Conservation (phyloP, 1,140 invertebrate species). For the Arion vulgaris region DNA sequence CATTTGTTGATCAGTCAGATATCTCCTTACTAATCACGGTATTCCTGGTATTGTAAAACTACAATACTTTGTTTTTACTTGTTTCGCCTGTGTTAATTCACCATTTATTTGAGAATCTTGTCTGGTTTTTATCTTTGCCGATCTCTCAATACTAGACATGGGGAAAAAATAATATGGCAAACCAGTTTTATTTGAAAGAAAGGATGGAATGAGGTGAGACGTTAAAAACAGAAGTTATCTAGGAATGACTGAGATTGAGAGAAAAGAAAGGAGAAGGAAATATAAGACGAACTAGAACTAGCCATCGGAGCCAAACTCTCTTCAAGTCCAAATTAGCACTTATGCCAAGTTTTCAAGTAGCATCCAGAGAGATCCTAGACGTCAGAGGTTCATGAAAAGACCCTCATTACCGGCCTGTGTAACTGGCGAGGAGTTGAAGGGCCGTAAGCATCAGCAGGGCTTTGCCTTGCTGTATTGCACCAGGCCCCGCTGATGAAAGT, state of each 20-base stretch:
- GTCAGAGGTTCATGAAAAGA: slow-evolving; percentile 26
- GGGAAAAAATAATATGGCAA: too few relatives aligned
- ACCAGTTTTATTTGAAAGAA: background rate
- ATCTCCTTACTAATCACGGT: too few relatives aligned
- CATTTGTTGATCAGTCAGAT: too few relatives aligned
- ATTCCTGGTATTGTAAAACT: too few relatives aligned
- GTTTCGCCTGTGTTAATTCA: too few relatives aligned
- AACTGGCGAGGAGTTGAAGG: background rate
- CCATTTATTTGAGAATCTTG: too few relatives aligned
- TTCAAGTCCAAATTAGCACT: slow-evolving; percentile 35
- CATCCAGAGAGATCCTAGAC: slow-evolving; percentile 11
- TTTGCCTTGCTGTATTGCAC: background rate
- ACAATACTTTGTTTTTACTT: too few relatives aligned
- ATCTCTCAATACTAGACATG: background rate
- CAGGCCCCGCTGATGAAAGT: background rate
- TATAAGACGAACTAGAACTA: background rate
- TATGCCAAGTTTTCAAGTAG: slow-evolving; percentile 30
- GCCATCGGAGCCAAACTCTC: slow-evolving; percentile 26
- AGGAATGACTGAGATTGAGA: background rate
- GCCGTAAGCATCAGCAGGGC: background rate
- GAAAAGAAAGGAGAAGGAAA: background rate
- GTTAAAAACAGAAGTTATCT: background rate
- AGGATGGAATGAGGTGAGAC: background rate
- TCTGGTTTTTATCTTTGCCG: too few relatives aligned
- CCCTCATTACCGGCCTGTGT: slow-evolving; percentile 34